phyloP scores from a whole-genome alignment of 1,140 invertebrate genomes.

The Drosophila orena region DNA sequence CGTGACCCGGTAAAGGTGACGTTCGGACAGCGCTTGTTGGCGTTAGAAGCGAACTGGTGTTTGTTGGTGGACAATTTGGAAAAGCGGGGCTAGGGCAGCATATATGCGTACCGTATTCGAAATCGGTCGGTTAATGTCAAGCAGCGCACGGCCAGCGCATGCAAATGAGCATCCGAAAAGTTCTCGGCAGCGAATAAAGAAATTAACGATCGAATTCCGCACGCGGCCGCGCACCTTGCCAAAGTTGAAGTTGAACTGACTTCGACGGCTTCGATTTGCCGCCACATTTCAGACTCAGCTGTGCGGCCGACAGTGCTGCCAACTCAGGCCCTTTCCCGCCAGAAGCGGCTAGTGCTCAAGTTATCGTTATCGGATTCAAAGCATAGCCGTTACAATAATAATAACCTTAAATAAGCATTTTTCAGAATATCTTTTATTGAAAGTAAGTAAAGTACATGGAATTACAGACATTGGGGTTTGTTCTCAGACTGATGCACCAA shows the following conservation, averaged over 20 bases:
- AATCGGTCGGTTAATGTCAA: conserved; percentile 27
- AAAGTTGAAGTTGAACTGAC: conserved; percentile 41
- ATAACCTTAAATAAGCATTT: background rate
- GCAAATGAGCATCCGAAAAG: conserved; percentile 39
- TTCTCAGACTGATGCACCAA: conserved; percentile 28
- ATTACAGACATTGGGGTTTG: conserved; percentile 4
- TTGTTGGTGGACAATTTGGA: background rate
- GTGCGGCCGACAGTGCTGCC: background rate
- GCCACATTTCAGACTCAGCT: conserved; percentile 39
- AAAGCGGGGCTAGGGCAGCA: conserved; percentile 11
- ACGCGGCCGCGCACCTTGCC: conserved; percentile 39
- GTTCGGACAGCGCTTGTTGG: conserved; percentile 25
- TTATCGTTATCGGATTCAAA: conserved; percentile 1
- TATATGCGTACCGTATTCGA: conserved; percentile 14
- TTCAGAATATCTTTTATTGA: no score
- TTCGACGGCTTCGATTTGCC: conserved; percentile 21
- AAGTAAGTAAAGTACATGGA: no score
- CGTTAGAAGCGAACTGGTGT: conserved; percentile 4
- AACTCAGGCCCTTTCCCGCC: background rate
- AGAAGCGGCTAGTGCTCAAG: background rate
- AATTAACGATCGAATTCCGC: conserved; percentile 10
- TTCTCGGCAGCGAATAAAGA: conserved; percentile 17
- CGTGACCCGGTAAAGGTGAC: conserved; percentile 67
- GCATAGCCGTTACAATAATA: background rate
- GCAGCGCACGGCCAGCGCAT: conserved; percentile 34